These are phyloP conservation scores for Drosophila tanythrix DNA, from an alignment of 2,888 invertebrate genomes.

Conservation along the genomic window DNA sequence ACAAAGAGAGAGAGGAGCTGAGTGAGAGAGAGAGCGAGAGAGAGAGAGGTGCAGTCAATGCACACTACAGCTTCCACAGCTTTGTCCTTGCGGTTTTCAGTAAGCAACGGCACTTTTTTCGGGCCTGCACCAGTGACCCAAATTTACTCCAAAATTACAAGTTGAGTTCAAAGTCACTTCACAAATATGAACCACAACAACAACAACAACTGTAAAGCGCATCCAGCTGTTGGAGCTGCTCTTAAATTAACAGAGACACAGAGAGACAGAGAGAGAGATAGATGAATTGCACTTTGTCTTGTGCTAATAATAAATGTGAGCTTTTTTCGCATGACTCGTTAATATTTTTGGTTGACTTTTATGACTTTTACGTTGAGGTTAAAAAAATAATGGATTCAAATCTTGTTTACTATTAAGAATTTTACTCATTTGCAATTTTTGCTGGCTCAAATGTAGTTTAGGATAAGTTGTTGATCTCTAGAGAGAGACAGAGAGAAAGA, in stretches of 20 bases:
- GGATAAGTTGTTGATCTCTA: background rate
- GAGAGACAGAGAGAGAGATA: background rate
- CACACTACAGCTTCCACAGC: slow-evolving; percentile 42
- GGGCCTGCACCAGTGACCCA: slow-evolving; percentile 67
- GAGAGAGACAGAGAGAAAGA: background rate
- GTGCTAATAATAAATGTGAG: background rate
- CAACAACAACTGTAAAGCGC: slow-evolving; percentile 6
- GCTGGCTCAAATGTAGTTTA: background rate
- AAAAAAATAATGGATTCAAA: background rate
- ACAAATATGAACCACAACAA: slow-evolving; percentile 17
- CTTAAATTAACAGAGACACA: background rate
- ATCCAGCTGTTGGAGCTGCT: slow-evolving; percentile 20
- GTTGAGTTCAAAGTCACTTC: slow-evolving; percentile 58
- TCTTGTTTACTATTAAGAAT: background rate
- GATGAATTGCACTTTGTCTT: background rate
- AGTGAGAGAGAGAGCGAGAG: slow-evolving; percentile 8
- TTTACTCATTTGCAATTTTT: background rate
- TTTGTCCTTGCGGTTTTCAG: slow-evolving; percentile 66
- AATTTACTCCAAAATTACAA: slow-evolving; percentile 49
- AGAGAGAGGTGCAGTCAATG: slow-evolving; percentile 36
- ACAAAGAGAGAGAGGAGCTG: background rate
- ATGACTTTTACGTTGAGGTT: background rate
- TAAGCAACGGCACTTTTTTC: slow-evolving; percentile 31
- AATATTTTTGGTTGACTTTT: background rate
- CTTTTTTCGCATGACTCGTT: background rate